Percentiles rank a stretch among this genome's conserved stretches.
phyloP scores from a whole-genome alignment of 2,797 vertebrate species.

The Rhadinocentrus ornatus region DNA sequence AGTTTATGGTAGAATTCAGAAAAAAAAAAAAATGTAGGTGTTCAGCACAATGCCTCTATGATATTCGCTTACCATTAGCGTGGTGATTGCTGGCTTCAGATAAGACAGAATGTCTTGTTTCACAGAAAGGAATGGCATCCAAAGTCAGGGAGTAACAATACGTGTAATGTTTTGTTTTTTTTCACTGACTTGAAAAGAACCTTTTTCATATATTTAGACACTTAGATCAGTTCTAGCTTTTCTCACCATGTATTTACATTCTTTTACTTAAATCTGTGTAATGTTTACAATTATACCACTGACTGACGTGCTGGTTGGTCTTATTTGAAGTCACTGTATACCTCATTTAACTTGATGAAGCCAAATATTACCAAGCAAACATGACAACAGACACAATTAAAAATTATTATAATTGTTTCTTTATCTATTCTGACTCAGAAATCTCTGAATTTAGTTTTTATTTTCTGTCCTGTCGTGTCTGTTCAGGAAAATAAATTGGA shows the following conservation, averaged over 20 bases:
- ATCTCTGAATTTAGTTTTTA: neutral
- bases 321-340: neutral
- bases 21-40: constrained; percentile 34
- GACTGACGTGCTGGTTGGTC: neutral
- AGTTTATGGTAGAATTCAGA: constrained; percentile 21
- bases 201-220: neutral
- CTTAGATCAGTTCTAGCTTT: neutral
- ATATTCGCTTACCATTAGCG: constrained; percentile 30
- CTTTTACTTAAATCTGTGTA: neutral
- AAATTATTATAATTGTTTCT: neutral
- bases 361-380: neutral
- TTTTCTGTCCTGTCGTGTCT: neutral
- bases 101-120: constrained; percentile 1
- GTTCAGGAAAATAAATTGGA: constrained; percentile 43
- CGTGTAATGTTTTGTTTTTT: neutral
- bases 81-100: constrained; percentile 6
- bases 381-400: neutral
- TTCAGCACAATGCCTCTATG: constrained; percentile 24
- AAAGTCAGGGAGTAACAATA: constrained; percentile 15
- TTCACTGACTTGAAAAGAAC: neutral
- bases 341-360: constrained; percentile 7
- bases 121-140: constrained; percentile 8
- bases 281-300: neutral
- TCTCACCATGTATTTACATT: neutral
- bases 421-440: neutral